These are phyloP conservation scores for Pygocentrus nattereri DNA, from an alignment of 2,797 vertebrate genomes.

Conservation along the genomic window DNA sequence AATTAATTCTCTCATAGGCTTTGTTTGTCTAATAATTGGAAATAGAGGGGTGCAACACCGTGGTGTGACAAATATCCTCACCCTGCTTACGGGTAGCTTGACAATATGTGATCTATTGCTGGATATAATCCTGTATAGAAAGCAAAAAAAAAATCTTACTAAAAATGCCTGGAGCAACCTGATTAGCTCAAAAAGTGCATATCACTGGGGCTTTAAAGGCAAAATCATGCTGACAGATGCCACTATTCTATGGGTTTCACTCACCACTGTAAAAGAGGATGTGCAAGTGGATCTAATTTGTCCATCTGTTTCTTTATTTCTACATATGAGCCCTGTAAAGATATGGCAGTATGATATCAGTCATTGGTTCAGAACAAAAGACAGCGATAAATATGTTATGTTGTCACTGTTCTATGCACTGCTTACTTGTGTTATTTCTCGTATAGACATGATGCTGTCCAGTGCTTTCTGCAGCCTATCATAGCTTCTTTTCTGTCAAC, in stretches of 20 bases:
- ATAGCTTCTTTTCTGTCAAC: slow-evolving; percentile 90
- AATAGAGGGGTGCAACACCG: neutral
- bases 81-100: slow-evolving; percentile 94
- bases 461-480: slow-evolving; percentile 92
- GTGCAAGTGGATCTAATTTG: slow-evolving; percentile 89
- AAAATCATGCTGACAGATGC: neutral
- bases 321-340: slow-evolving; percentile 88
- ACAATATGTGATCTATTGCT: slow-evolving; percentile 98
- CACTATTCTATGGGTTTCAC: slow-evolving; percentile 12
- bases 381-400: neutral
- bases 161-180: too few species aligned
- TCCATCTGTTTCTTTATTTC: slow-evolving; percentile 99
- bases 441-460: slow-evolving; percentile 91
- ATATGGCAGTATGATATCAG: slow-evolving; percentile 15
- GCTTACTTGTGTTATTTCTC: slow-evolving; percentile 92
- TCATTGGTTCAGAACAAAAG: neutral
- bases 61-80: slow-evolving; percentile 62
- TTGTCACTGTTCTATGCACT: neutral
- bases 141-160: slow-evolving; percentile 32
- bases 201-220: too few species aligned
- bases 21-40: neutral
- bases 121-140: slow-evolving; percentile 88
- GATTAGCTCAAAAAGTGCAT: too few species aligned
- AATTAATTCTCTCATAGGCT: neutral
- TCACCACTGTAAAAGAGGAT: slow-evolving; percentile 95